Evolutionary conservation across 2,797 vertebrate species (phyloP).

Genomic region (Odontamblyopus lacepedii): DNA sequence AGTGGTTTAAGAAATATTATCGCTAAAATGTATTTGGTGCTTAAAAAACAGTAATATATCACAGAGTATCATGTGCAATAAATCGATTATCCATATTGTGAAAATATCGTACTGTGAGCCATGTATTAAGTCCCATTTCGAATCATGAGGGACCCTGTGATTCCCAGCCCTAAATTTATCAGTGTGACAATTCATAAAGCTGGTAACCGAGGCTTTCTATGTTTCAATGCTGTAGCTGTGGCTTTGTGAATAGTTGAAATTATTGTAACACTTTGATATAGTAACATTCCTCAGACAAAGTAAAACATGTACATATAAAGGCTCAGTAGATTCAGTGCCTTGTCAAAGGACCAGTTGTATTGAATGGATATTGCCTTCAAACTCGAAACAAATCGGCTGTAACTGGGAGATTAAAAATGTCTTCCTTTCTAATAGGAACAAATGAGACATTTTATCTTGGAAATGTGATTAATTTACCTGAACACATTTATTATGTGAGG

Average conservation of each 20-base stretch:
- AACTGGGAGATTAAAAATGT: background rate
- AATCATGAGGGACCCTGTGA: too few relatives aligned
- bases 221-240: too few relatives aligned
- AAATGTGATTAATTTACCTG: conserved; percentile 19
- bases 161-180: too few relatives aligned
- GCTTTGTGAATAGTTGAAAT: background rate
- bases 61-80: too few relatives aligned
- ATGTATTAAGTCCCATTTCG: too few relatives aligned
- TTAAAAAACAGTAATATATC: too few relatives aligned
- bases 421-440: conserved; percentile 11
- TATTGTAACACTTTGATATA: background rate
- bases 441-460: conserved; percentile 3
- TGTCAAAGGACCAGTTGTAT: background rate
- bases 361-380: background rate
- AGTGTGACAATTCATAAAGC: too few relatives aligned
- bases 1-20: too few relatives aligned
- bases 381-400: background rate
- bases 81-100: too few relatives aligned
- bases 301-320: background rate
- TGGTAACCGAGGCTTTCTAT: background rate
- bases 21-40: too few relatives aligned
- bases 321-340: background rate
- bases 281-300: background rate
- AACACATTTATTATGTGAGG: conserved; percentile 15
- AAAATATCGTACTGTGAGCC: too few relatives aligned